These are phyloP conservation scores for Pseudomyrmex dendroicus DNA, from an alignment of 1,140 invertebrate species.

Conservation along the genomic window DNA sequence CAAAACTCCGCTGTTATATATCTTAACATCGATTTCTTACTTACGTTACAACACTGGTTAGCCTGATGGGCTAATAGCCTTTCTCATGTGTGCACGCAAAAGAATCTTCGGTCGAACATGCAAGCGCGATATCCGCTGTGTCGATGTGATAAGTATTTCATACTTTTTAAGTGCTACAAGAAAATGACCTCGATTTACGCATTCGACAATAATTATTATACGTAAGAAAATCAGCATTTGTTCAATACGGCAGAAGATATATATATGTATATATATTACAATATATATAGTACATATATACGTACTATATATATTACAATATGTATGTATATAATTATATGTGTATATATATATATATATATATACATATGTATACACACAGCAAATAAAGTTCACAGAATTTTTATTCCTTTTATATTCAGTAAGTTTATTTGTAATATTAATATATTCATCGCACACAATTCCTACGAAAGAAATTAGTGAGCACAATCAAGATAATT, in stretches of 20 bases:
- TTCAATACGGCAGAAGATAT: not conserved
- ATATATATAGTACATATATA: no score
- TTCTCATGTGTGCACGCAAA: constrained; percentile 22
- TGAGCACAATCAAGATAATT: no score
- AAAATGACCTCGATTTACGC: no score
- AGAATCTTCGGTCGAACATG: constrained; percentile 35
- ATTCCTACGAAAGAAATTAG: no score
- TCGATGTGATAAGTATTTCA: constrained; percentile 30
- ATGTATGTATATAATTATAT: no score
- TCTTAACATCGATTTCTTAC: constrained; percentile 40
- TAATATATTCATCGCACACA: no score
- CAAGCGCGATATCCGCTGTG: constrained; percentile 53
- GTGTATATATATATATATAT: no score
- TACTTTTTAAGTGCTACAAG: not conserved
- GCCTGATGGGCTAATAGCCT: constrained; percentile 13
- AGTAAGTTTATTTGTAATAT: no score
- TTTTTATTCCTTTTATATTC: no score
- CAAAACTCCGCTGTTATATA: constrained; percentile 11
- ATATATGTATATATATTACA: not conserved
- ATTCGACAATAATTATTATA: no score
- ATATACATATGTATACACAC: not conserved
- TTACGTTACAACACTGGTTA: constrained; percentile 21
- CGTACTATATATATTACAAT: not conserved
- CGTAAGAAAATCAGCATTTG: no score
- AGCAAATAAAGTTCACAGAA: constrained; percentile 41